Conservation (phyloP, 2,113 vertebrate species). For the Pseudois nayaur region DNA sequence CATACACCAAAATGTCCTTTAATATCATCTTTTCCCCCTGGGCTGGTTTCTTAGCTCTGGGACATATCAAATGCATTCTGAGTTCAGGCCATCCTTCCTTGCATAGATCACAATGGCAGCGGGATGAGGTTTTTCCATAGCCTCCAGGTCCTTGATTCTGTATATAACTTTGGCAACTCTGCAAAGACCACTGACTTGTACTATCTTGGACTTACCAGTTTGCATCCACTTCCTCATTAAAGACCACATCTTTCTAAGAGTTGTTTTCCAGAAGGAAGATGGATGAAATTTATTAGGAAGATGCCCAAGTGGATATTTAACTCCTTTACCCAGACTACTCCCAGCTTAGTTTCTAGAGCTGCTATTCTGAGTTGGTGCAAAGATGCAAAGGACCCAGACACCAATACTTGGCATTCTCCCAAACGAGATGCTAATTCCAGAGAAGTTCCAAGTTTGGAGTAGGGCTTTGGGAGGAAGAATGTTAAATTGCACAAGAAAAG, state of each 20-base stretch:
- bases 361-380: constrained; percentile 1
- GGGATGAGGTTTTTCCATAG: neutral
- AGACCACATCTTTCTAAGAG: neutral
- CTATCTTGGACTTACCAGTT: neutral
- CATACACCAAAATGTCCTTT: neutral
- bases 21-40: neutral
- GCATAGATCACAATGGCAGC: neutral
- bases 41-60: neutral
- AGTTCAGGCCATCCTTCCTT: neutral
- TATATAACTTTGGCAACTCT: neutral
- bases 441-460: constrained; percentile 56
- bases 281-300: neutral
- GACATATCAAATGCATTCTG: neutral
- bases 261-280: constrained; percentile 16
- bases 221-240: neutral
- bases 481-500: constrained; percentile 63
- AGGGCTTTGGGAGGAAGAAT: constrained; percentile 41
- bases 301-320: neutral
- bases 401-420: constrained; percentile 36
- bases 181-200: neutral
- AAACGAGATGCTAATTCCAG: constrained; percentile 46
- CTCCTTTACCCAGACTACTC: neutral
- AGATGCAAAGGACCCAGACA: constrained; percentile 12
- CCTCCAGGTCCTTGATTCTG: neutral
- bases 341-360: neutral